These are phyloP conservation scores for Alethe castanea DNA, from an alignment of 2,113 vertebrate species.

Conservation along the genomic window DNA sequence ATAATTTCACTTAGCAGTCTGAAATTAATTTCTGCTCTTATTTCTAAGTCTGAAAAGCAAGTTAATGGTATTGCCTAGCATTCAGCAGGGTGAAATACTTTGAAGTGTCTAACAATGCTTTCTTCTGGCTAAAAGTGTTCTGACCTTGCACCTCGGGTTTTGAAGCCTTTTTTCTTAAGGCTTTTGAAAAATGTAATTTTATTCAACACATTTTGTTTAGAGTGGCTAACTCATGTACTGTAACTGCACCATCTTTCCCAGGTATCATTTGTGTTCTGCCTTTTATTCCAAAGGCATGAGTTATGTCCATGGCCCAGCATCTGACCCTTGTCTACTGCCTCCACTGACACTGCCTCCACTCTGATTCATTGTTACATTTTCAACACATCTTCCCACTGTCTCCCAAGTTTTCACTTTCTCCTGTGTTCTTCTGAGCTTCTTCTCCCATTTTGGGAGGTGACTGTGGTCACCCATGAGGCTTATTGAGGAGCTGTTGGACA, in stretches of 20 bases:
- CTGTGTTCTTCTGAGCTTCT: not conserved
- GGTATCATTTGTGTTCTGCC: not conserved
- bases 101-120: not conserved
- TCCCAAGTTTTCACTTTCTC: not conserved
- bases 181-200: not conserved
- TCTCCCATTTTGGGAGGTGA: not conserved
- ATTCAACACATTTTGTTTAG: not conserved
- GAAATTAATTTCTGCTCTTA: not conserved
- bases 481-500: not conserved
- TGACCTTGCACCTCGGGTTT: not conserved
- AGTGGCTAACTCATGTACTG: not conserved
- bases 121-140: not conserved
- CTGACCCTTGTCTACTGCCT: not conserved
- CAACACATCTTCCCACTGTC: not conserved
- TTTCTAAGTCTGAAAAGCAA: not conserved
- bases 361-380: not conserved
- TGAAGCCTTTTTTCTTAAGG: not conserved
- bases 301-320: not conserved
- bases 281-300: not conserved
- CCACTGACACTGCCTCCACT: not conserved
- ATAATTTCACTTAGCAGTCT: not conserved
- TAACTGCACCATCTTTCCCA: not conserved
- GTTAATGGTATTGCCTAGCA: not conserved
- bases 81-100: not conserved
- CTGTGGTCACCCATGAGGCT: rapidly evolving